Conservation (phyloP, 2,113 vertebrate genomes). For the Monarcha castaneiventris region DNA sequence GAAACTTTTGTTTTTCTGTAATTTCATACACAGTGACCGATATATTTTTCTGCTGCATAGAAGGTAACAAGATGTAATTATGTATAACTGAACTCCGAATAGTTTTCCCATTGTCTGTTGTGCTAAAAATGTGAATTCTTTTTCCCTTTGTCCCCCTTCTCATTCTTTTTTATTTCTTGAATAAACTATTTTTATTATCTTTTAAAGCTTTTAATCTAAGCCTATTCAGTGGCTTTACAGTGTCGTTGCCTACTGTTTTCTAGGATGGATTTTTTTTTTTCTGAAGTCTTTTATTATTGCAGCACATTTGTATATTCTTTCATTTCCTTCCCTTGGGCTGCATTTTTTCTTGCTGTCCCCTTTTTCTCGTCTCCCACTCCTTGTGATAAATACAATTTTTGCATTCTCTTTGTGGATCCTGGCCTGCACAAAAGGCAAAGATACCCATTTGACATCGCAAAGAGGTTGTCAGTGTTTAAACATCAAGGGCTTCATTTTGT, state of each 20-base stretch:
- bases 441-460: background rate
- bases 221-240: slow-evolving; percentile 30
- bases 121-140: slow-evolving; percentile 22
- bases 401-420: slow-evolving; percentile 41
- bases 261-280: background rate
- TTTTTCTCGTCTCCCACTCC: background rate
- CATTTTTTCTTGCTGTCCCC: background rate
- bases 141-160: background rate
- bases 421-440: slow-evolving; percentile 5
- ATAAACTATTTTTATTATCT: slow-evolving; percentile 41
- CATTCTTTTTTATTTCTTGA: slow-evolving; percentile 27
- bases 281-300: background rate
- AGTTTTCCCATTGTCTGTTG: background rate
- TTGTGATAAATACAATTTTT: slow-evolving; percentile 39
- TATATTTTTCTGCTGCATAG: background rate
- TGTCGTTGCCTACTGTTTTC: background rate
- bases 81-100: background rate
- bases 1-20: background rate
- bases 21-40: background rate
- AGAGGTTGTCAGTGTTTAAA: slow-evolving; percentile 1
- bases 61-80: background rate
- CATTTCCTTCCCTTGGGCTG: background rate
- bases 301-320: background rate
- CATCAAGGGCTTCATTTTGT: background rate
- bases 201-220: slow-evolving; percentile 48